phyloP scores from a whole-genome alignment of 2,888 invertebrate genomes.

The Protophormia terraenovae region DNA sequence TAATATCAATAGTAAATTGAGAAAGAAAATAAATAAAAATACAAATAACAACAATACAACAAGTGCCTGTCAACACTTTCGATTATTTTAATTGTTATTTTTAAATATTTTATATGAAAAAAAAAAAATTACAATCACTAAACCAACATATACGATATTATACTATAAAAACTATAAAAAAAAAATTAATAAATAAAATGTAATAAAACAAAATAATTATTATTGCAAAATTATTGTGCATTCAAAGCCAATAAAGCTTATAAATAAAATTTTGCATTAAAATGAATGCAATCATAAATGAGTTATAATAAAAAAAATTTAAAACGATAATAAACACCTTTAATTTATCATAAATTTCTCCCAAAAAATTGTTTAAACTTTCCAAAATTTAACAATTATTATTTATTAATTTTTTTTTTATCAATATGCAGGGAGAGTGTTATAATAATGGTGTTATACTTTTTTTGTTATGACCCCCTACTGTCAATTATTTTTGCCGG shows the following conservation, averaged over 20 bases:
- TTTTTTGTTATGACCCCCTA: neutral
- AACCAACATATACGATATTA: neutral
- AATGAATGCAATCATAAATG: neutral
- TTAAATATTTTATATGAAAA: neutral
- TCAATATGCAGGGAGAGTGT: too few species aligned
- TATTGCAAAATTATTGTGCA: too few species aligned
- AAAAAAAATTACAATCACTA: neutral
- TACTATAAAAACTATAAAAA: neutral
- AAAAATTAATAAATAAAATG: neutral
- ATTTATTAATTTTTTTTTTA: neutral
- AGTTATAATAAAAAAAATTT: neutral
- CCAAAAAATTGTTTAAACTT: neutral
- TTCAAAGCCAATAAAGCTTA: too few species aligned
- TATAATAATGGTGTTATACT: too few species aligned
- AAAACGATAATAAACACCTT: neutral
- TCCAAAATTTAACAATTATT: neutral
- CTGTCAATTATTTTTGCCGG: conserved; percentile 2
- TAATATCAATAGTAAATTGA: neutral
- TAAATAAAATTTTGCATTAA: neutral
- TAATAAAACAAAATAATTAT: too few species aligned
- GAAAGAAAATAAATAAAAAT: neutral
- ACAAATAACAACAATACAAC: neutral
- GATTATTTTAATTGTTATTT: conserved; percentile 33
- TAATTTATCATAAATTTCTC: neutral
- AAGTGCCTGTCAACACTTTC: conserved; percentile 36